These are phyloP conservation scores for Parasteatoda lunata DNA, from an alignment of 2,888 invertebrate species.

Conservation along the genomic window DNA sequence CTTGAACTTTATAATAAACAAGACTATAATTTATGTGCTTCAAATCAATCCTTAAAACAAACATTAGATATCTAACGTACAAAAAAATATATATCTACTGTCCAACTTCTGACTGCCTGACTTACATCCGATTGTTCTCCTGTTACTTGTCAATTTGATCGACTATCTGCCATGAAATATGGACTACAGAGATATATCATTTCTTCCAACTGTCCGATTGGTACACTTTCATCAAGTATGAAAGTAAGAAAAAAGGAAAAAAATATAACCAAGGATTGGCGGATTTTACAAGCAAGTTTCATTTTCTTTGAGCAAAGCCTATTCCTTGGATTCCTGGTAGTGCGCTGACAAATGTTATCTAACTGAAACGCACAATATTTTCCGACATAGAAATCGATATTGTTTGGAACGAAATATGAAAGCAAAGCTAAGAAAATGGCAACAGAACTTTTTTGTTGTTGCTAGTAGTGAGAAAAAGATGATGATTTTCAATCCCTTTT, in stretches of 20 bases:
- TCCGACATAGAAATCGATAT: constrained; percentile 28
- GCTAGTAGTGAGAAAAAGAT: constrained; percentile 30
- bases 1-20: no score
- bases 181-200: constrained; percentile 23
- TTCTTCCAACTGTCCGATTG: no score
- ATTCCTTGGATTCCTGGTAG: constrained; percentile 3
- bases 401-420: constrained; percentile 16
- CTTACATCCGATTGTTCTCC: background rate
- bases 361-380: no score
- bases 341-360: constrained; percentile 43
- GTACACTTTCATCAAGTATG: no score
- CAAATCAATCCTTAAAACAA: no score
- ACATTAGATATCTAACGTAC: no score
- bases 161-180: constrained; percentile 11
- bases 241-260: background rate
- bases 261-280: background rate
- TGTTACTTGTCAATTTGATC: constrained; percentile 9
- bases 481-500: constrained; percentile 55
- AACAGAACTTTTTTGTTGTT: constrained; percentile 6
- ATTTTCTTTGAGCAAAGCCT: constrained; percentile 10
- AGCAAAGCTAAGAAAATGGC: background rate
- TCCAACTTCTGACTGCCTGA: no score
- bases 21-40: no score
- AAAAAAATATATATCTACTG: no score
- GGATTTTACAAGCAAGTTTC: constrained; percentile 22